Base-by-base conservation (phyloP, 23 tunicate species). In the Botrylloides violaceus region DNA sequence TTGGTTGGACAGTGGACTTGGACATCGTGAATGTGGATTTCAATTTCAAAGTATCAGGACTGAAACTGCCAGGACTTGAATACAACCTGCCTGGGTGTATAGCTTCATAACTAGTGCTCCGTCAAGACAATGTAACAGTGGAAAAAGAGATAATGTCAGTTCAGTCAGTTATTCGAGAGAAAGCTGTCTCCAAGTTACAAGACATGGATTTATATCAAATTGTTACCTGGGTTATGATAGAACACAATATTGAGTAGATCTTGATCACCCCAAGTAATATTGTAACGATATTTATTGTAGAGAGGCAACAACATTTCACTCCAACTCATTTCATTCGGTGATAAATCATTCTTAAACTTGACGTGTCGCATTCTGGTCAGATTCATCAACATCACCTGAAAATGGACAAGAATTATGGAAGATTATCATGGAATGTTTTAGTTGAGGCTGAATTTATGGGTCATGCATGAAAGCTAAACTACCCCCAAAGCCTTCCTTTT, bases 221-320 rank as follows among this genome's bases (percentile, higher is more conserved):
- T n/a, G 22, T 18, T 59, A 87, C 96, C 96, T 36, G 96, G 83
- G 66, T 87, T 87, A 56, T 77, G 56, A 32, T 81, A 83, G 43
- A 87, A 87, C 4, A 87, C 64, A 36, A 87, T 81, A 34, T 87
- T 87, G 6, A 87, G 80, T 22, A 87, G 49, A 74, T 81, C 87
- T 48, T 87, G 96, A 30, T 87, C 96, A 25, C 96, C 96, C 96
- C 96, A 87, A 19, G 96, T 87, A 5, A 87, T 76, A 43, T 81
- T 87, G 49, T 28, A 65, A 20, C 56, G 62, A 58, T 87, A 87
- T 39, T 87, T 87, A 35, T 81, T 64, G 64, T 81, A 81, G 12
- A 87, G 68, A 12, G 96, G 96, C 32, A 81, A 71, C 33, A 87
- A 66, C 76, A 87, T 71, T 6, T 87, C 83, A 4, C 50, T 35